phyloP scores from a whole-genome alignment of 2,888 invertebrate species.

The Thecophora atra region DNA sequence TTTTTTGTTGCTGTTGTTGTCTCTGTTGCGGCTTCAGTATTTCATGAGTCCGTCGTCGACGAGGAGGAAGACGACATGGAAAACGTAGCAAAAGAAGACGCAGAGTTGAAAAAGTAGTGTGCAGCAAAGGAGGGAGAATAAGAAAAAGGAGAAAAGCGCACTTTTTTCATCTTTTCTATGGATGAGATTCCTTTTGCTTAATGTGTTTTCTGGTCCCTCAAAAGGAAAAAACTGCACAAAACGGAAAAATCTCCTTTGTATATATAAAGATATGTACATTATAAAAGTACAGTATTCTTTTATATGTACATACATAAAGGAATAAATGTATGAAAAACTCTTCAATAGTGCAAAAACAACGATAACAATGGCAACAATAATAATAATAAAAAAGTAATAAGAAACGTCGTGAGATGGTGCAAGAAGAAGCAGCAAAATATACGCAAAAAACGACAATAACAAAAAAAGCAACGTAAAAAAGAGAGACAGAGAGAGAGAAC shows the following conservation, averaged over 20 bases:
- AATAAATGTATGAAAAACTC: constrained; percentile 35
- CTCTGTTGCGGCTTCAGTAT: not conserved
- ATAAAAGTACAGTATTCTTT: too few species aligned
- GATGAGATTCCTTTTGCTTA: not conserved
- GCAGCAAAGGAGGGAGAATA: too few species aligned
- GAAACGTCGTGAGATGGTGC: not conserved
- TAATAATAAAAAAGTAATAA: constrained; percentile 27
- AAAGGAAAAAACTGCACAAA: constrained; percentile 48
- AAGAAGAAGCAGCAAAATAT: not conserved
- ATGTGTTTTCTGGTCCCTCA: not conserved
- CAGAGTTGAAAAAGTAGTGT: constrained; percentile 39
- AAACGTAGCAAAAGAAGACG: constrained; percentile 37
- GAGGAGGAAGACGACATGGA: constrained; percentile 38
- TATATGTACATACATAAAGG: constrained; percentile 24
- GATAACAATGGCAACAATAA: constrained; percentile 19
- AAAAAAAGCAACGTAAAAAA: constrained; percentile 39
- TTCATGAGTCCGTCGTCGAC: constrained; percentile 22
- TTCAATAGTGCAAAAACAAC: constrained; percentile 34
- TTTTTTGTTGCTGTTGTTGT: not conserved
- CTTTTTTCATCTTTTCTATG: too few species aligned
- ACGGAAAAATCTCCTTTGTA: constrained; percentile 45
- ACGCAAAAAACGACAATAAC: not conserved
- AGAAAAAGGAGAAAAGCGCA: too few species aligned
- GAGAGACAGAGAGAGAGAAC: constrained; percentile 46
- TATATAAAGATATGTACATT: too few species aligned